Conservation (phyloP, 2,113 vertebrate species). For the Amblyornis subalaris region DNA sequence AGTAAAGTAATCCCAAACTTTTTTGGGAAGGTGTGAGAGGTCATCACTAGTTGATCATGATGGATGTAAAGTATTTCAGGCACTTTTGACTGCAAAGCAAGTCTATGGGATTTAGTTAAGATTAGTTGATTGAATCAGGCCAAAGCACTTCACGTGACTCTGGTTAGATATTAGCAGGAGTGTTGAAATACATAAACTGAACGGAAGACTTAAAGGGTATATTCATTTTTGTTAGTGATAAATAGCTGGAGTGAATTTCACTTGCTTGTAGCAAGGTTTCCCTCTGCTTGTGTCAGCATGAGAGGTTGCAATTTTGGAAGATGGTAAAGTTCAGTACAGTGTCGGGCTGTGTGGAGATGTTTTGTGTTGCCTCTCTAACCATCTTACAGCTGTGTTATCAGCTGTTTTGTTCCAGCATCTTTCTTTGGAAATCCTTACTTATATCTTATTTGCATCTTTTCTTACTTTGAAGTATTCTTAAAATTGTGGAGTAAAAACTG, state of each 20-base stretch:
- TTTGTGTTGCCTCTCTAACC: background rate
- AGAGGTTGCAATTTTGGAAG: background rate
- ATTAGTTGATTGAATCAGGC: background rate
- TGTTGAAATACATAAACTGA: background rate
- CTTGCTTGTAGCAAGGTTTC: background rate
- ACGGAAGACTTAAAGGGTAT: background rate
- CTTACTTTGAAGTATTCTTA: background rate
- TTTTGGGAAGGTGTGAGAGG: background rate
- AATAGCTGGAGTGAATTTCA: background rate
- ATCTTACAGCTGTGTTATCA: background rate
- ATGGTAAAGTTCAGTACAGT: background rate
- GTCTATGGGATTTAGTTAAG: background rate
- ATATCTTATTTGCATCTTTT: background rate
- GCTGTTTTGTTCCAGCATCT: background rate
- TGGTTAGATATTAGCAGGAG: background rate
- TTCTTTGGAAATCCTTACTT: background rate
- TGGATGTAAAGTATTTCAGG: background rate
- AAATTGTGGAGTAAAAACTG: background rate
- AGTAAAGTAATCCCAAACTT: background rate
- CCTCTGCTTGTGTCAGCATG: background rate
- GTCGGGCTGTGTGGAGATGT: background rate
- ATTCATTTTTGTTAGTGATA: background rate
- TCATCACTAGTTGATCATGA: background rate
- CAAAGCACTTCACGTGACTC: background rate
- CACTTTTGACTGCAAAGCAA: background rate